Percentiles rank a stretch among this genome's conserved stretches.
phyloP scores from a whole-genome alignment of 2,113 vertebrate genomes.

The cat (Felis catus) region F.catus_Fca126_mat1.0 CM031414.1:108921001-108921500 shows the following conservation, averaged over 20 bases:
- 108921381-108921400: neutral
- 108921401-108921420: neutral
- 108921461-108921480: neutral
- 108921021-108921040: conserved; percentile 37
- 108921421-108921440: neutral
- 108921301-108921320: neutral
- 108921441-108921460: conserved; percentile 16
- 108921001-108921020: neutral
- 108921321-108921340: neutral
- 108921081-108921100: neutral
- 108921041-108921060: neutral
- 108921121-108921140: neutral
- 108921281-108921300: neutral
- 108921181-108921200: conserved; percentile 11
- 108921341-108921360: neutral
- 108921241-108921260: neutral
- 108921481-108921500: too few relatives aligned
- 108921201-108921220: neutral
- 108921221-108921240: neutral
- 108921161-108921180: neutral
- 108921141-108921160: conserved; percentile 24
- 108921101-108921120: neutral
- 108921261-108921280: neutral
- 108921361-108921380: conserved; percentile 48
- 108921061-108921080: neutral